Evolutionary conservation across 2,113 vertebrate genomes (phyloP), one percentile per base, ranked within the genome.

Genomic region (Prunella himalayana): DNA sequence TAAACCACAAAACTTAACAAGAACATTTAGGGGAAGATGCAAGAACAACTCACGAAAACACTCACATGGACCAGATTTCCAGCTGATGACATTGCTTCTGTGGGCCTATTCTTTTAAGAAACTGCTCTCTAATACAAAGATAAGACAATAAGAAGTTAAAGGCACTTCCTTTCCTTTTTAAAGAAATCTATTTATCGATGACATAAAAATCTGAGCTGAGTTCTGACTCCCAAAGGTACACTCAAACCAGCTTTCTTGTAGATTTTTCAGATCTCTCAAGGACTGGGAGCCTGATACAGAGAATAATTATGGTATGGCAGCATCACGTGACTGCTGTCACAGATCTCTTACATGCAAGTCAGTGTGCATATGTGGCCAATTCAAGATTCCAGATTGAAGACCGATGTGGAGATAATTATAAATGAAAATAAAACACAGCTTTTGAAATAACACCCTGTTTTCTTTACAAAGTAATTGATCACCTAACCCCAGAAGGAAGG

Each of bases 351-450:
- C 96, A 82, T 93, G 95, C 97, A 94, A 96, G 95, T 95, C 88
- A 49, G 56, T 20, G 68, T 73, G 84, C 98, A 98, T 92, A 94
- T 98, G 97, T 95, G 87, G 97, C 95, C 94, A 98, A 97, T 98
- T 97, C 97, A 90, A 87, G 93, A 95, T 77, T 90, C 83, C 82
- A 97, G 97, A 98, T 96, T 97, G 95, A 97, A 98, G 94, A 96
- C 97, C 94, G 95, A 97, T 97, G 95, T 97, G 96, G 76, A 98
- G 92, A 96, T 95, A 97, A 98, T 97, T 95, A 94, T 88, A 97
- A 98, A 96, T 75, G 59, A 97, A 98, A 98, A 98, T 97, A 95
- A 97, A 98, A 95, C 14, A 28, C 90, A 97, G 95, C 86, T 96
- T 95, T 95, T 86, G 94, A 88, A 92, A 97, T 95, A 73, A 23